phyloP scores from a whole-genome alignment of 2,888 invertebrate genomes.

The Sipha maydis region DNA sequence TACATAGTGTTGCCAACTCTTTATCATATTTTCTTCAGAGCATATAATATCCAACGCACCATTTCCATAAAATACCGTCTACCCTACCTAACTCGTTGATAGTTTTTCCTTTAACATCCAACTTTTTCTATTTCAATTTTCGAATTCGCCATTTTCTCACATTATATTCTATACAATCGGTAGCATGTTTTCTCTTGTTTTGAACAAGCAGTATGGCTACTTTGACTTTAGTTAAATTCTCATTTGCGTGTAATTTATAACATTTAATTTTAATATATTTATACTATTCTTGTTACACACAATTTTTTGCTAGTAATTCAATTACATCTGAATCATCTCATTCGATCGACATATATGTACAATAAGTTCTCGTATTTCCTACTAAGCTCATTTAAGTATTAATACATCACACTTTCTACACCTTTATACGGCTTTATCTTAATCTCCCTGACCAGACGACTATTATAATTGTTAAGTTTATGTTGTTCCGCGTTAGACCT shows the following conservation, averaged over 20 bases:
- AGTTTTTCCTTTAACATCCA: not conserved
- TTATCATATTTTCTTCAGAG: not conserved
- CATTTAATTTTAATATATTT: not conserved
- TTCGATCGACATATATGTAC: not conserved
- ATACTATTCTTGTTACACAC: not conserved
- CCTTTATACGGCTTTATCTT: not conserved
- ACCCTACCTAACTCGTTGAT: not conserved
- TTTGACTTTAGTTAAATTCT: not conserved
- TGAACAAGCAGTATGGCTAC: not conserved
- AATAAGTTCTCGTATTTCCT: not conserved
- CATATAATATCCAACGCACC: not conserved
- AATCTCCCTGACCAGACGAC: not conserved
- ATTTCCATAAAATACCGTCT: not conserved
- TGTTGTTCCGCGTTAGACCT: no score
- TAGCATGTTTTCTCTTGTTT: not conserved
- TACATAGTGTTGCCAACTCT: not conserved
- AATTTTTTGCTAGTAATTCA: not conserved
- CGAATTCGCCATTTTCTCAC: not conserved
- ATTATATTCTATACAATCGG: not conserved
- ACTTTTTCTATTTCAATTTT: not conserved
- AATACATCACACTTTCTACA: not conserved
- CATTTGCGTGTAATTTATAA: not conserved
- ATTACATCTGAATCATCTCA: not conserved
- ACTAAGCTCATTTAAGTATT: not conserved
- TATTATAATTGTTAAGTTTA: no score